Evolutionary conservation across 2,888 invertebrate species (phyloP), one percentile per base, ranked within the genome.

Genomic region (Oxytorus armatus): DNA sequence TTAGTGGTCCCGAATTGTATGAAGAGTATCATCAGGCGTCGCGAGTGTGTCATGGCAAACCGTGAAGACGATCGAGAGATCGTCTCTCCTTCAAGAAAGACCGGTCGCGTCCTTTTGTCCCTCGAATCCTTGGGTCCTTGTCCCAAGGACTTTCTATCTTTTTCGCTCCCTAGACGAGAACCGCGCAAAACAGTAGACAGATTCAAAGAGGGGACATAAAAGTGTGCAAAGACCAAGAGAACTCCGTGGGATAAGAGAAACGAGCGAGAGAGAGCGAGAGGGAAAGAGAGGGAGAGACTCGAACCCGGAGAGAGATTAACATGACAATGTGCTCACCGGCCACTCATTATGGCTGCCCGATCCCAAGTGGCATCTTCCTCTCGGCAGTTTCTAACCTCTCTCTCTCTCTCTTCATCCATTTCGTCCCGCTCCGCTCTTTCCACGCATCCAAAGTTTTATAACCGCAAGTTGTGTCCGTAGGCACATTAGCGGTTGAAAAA

Each of bases 301-400:
- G 85, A 85, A 85, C 69, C 69, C 70, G 84, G 84, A 82, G 83
- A 83, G 61, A 78, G 86, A 90, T 90, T 90, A 89, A 89, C 90
- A 90, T 90, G 89, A 90, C 90, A 90, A 90, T 90, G 87, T 88
- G 86, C 87, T 86, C 86, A 88, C 89, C 86, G 88, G 88, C 88
- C 90, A 88, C 89, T 90, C 89, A 89, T 90, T 90, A 90, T 89
- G 88, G 86, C 84, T 82, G 86, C 83, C 85, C 86, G 83, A 86
- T 83, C 75, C 77, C 80, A 74, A 69, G 81, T 81, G 78, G 82
- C 78, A 76, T 76, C 78, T 81, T 75, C 82, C 77, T 76, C 82
- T 53, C 65, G 63, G 51, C 63, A 77, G 42, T 72, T n/a, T n/a
- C 53, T 73, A 61, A 57, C 53, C 63, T 63, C 74, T n/a, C n/a